These are phyloP conservation scores for Crenuchus spilurus DNA, from an alignment of 2,797 vertebrate genomes.

Conservation along the genomic window DNA sequence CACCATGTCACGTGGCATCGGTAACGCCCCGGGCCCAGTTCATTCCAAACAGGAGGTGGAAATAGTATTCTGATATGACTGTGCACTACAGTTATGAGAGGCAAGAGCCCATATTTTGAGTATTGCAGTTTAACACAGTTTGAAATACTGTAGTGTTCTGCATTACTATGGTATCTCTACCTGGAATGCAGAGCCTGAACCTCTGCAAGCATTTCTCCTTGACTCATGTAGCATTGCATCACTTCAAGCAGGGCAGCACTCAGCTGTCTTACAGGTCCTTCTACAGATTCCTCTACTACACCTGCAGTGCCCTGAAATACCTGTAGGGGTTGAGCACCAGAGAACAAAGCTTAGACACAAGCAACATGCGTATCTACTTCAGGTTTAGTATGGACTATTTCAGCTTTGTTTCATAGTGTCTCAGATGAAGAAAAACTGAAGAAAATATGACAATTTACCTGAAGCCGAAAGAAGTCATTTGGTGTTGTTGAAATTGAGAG, in stretches of 20 bases:
- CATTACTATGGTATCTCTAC: constrained; percentile 50
- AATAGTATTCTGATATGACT: no score
- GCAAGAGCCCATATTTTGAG: no score
- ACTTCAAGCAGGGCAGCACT: constrained; percentile 67
- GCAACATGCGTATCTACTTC: background rate
- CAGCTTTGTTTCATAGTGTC: background rate
- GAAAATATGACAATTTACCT: constrained; percentile 56
- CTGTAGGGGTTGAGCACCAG: constrained; percentile 42
- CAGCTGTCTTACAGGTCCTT: constrained; percentile 57
- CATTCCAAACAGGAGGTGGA: no score
- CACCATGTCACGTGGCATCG: no score
- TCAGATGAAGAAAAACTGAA: background rate
- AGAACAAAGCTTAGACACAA: background rate
- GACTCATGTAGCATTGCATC: constrained; percentile 67
- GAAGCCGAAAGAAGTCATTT: constrained; percentile 65
- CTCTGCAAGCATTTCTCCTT: constrained; percentile 75
- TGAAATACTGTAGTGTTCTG: no score
- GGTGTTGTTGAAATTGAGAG: constrained; percentile 65
- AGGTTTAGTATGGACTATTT: background rate
- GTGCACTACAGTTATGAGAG: no score
- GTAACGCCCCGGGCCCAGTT: no score
- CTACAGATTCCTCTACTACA: constrained; percentile 56
- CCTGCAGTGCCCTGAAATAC: constrained; percentile 56
- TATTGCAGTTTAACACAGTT: no score
- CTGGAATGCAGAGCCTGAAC: constrained; percentile 75